Percentiles rank a stretch among this genome's conserved stretches.
These are phyloP conservation scores for Emys orbicularis DNA, from an alignment of 2,797 vertebrate genomes.

Conservation along the genomic window DNA sequence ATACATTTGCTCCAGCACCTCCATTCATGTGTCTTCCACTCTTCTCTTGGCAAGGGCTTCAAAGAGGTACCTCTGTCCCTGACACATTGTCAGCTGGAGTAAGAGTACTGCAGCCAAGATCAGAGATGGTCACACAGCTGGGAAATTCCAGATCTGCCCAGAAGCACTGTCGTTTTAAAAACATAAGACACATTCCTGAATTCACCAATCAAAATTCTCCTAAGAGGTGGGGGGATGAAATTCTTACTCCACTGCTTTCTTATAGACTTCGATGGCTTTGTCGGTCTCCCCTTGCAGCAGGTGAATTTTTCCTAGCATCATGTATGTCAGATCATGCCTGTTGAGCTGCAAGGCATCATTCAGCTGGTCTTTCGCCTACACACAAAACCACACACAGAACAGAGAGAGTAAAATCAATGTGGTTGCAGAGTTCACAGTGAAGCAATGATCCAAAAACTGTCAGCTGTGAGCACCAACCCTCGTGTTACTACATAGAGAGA, in stretches of 20 bases:
- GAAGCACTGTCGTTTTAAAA: slow-evolving; percentile 39
- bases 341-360: slow-evolving; percentile 90
- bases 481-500: neutral
- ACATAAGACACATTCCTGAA: neutral
- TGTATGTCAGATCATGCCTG: slow-evolving; percentile 92
- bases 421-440: slow-evolving; percentile 2
- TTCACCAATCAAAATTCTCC: slow-evolving; percentile 16
- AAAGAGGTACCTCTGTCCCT: neutral
- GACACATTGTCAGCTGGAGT: slow-evolving; percentile 33
- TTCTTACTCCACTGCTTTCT: slow-evolving; percentile 93
- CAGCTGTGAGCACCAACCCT: neutral
- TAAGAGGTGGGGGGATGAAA: neutral
- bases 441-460: neutral
- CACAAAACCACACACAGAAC: slow-evolving; percentile 25
- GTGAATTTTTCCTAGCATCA: slow-evolving; percentile 93
- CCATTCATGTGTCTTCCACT: neutral
- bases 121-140: slow-evolving; percentile 38
- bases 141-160: slow-evolving; percentile 31
- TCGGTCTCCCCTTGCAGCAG: slow-evolving; percentile 89
- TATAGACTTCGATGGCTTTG: slow-evolving; percentile 93
- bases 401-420: neutral
- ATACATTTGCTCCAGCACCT: slow-evolving; percentile 35
- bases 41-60: slow-evolving; percentile 38
- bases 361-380: slow-evolving; percentile 92
- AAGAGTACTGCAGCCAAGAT: slow-evolving; percentile 1